Evolutionary conservation across 2,113 vertebrate species (phyloP), one percentile per base, ranked within the genome.

Genomic region (Myrmophylax atrothorax): DNA sequence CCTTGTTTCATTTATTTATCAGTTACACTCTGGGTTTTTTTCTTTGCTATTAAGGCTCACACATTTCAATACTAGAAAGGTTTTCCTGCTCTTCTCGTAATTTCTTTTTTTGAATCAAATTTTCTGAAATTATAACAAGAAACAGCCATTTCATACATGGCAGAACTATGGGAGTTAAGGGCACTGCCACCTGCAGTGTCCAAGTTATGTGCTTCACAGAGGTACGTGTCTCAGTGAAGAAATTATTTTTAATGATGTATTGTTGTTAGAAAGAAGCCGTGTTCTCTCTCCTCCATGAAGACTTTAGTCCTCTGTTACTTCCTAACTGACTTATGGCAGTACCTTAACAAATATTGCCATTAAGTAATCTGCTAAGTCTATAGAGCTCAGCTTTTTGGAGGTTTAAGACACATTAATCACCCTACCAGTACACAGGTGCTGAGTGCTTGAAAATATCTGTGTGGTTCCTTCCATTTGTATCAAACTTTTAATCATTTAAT

Each of bases 1-100:
- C 96, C 97, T 98, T 98, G 92, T 98, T 97, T 98, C 97, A 97
- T 97, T 98, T 98, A 97, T 97, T 98, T 98, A 98, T 98, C 97
- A 97, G 94, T 98, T 97, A 97, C 60, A 72, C 78, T 96, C 83
- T 37, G 24, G 23, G 23, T 50, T 25, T 50, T 50, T 89, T 86
- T 35, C 15, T 86, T 72, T 75, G 25, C 17, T 93, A 53, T 70
- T 90, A 97, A 96, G 63, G 38, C 93, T 96, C 87, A 78, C 82
- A 77, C 74, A 89, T 91, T 95, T 83, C 92, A 95, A 87, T 95
- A 95, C 94, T 96, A 92, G 89, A 97, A 96, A 88, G 25, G 6
- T 94, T 96, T 92, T 95, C 75, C 11, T 70, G 95, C 84, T 97
- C 89, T 95, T 94, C 79, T 87, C 44, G 52, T 87, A 84, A 75